Percentiles rank a stretch among this genome's conserved stretches.
Evolutionary conservation across 2,888 invertebrate species (phyloP).

Genomic region (Idaea aversata): DNA sequence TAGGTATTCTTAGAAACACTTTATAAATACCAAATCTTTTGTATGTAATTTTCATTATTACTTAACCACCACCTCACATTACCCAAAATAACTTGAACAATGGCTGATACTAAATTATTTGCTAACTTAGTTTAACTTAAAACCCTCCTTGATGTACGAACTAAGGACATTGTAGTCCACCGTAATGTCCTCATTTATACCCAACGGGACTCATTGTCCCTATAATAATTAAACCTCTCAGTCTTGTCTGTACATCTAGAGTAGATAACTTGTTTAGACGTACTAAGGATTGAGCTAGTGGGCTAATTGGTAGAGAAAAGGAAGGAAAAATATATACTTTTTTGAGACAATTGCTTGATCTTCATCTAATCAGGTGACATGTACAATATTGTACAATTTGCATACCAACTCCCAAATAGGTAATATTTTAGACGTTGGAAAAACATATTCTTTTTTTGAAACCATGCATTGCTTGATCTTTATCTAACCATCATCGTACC

Average conservation of each 20-base stretch:
- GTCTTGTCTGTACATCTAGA: slow-evolving; percentile 28
- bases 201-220: slow-evolving; percentile 42
- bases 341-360: background rate
- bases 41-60: background rate
- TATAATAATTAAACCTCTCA: slow-evolving; percentile 48
- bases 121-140: slow-evolving; percentile 13
- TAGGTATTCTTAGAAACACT: too few relatives aligned
- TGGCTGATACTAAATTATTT: background rate
- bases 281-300: background rate
- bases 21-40: too few relatives aligned
- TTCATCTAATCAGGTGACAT: too few relatives aligned
- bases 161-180: slow-evolving; percentile 36
- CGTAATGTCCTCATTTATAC: slow-evolving; percentile 41
- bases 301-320: background rate
- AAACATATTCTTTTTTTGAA: background rate
- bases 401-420: too few relatives aligned
- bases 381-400: too few relatives aligned
- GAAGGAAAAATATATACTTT: background rate
- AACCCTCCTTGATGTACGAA: slow-evolving; percentile 19
- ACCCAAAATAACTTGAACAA: background rate
- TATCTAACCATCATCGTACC: too few relatives aligned
- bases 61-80: background rate
- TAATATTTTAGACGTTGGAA: too few relatives aligned
- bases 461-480: too few relatives aligned
- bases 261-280: slow-evolving; percentile 21